A percentile compares a stretch with the other conserved stretches of the same genome.
phyloP scores from a whole-genome alignment of 2,888 invertebrate species.

The Sericinus montela region DNA sequence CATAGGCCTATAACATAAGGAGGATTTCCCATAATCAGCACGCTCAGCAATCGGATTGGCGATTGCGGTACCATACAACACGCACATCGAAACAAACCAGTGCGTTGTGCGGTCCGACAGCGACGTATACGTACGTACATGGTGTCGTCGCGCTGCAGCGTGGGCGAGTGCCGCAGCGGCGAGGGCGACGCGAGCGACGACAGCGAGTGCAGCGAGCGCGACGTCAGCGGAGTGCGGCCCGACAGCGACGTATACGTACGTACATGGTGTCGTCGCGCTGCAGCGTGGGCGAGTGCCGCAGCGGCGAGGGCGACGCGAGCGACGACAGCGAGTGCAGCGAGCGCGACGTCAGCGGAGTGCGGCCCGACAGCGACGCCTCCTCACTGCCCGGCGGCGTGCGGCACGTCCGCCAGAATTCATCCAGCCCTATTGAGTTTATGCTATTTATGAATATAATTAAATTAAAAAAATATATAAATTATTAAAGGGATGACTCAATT shows the following conservation, averaged over 20 bases:
- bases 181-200: slow-evolving; percentile 33
- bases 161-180: slow-evolving; percentile 32
- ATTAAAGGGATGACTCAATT: too few species aligned
- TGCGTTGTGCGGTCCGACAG: slow-evolving; percentile 66
- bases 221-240: slow-evolving; percentile 60
- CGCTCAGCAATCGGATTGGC: too few species aligned
- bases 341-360: slow-evolving; percentile 60
- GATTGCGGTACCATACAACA: slow-evolving; percentile 27
- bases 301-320: slow-evolving; percentile 27
- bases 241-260: slow-evolving; percentile 25
- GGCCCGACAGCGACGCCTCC: slow-evolving; percentile 63
- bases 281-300: slow-evolving; percentile 34
- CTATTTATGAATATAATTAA: too few species aligned
- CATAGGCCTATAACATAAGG: too few species aligned
- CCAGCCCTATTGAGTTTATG: slow-evolving; percentile 48
- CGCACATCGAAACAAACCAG: slow-evolving; percentile 35
- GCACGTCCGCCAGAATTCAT: slow-evolving; percentile 73
- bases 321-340: slow-evolving; percentile 29
- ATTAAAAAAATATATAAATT: too few species aligned
- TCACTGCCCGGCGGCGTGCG: slow-evolving; percentile 74
- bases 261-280: slow-evolving; percentile 44
- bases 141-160: slow-evolving; percentile 41
- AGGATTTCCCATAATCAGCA: too few species aligned
- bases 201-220: slow-evolving; percentile 30
- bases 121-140: slow-evolving; percentile 42